Evolutionary conservation across 1,140 invertebrate species (phyloP).

Genomic region (Drosophila dunni): DNA sequence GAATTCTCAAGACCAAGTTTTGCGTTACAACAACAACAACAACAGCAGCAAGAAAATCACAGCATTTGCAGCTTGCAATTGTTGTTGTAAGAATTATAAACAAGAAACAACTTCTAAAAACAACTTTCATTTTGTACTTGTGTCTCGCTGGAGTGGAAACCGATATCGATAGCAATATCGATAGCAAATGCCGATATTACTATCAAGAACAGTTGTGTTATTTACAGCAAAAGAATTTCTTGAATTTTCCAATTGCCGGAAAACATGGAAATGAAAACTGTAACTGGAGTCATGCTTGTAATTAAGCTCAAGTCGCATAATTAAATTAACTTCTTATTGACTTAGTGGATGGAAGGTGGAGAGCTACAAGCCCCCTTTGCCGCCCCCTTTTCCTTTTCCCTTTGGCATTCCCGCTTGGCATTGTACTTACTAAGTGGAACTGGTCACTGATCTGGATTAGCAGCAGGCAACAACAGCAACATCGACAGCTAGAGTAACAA

Average conservation of each 20-base stretch:
- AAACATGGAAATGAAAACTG: conserved; percentile 20
- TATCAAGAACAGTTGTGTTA: conserved; percentile 14
- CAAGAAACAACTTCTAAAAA: conserved; percentile 79
- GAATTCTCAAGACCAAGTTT: conserved; percentile 39
- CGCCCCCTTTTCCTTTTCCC: not conserved
- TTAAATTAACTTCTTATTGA: conserved; percentile 79
- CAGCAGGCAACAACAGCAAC: conserved; percentile 51
- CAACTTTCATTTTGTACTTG: conserved; percentile 78
- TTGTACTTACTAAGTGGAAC: conserved; percentile 81
- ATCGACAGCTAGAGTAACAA: conserved; percentile 48
- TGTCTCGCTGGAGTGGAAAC: conserved; percentile 2
- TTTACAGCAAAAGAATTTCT: conserved; percentile 57
- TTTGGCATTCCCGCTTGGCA: conserved; percentile 35
- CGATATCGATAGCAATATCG: conserved; percentile 11
- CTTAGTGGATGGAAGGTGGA: conserved; percentile 19
- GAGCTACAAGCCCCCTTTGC: conserved; percentile 8
- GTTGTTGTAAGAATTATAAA: conserved; percentile 72
- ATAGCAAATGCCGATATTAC: conserved; percentile 11
- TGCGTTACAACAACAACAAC: conserved; percentile 39
- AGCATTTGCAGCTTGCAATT: conserved; percentile 48
- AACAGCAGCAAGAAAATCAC: conserved; percentile 32
- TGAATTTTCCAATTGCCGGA: conserved; percentile 64
- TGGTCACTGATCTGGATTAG: conserved; percentile 82
- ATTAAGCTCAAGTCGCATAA: conserved; percentile 81
- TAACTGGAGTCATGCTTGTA: conserved; percentile 44